Conservation (phyloP, 1,140 invertebrate species). For the Melanaphis sacchari region DNA sequence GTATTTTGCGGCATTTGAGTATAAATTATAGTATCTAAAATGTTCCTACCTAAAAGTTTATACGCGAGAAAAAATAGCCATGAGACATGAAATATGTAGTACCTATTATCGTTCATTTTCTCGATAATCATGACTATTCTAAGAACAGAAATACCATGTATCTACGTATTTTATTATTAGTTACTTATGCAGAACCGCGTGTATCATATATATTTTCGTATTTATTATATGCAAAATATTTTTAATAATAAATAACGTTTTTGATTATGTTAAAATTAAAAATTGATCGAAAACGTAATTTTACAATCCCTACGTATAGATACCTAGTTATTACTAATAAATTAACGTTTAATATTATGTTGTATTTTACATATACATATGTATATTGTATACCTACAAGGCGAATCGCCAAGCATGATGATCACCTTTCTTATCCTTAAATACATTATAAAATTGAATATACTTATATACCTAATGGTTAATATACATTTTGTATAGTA, state of each 20-base stretch:
- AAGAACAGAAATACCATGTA: neutral
- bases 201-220: neutral
- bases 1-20: neutral
- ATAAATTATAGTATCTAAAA: neutral
- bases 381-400: too few species aligned
- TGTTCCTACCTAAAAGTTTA: neutral
- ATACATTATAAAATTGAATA: too few species aligned
- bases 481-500: too few species aligned
- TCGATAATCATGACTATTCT: neutral
- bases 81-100: neutral
- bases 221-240: neutral
- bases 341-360: neutral
- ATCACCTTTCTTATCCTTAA: too few species aligned
- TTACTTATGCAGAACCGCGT: neutral
- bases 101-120: neutral
- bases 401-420: too few species aligned
- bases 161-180: neutral
- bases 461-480: too few species aligned
- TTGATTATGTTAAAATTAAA: neutral
- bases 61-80: neutral
- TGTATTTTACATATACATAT: neutral
- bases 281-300: neutral
- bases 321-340: neutral
- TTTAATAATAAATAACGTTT: neutral
- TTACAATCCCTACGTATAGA: neutral